These are phyloP conservation scores for Poecile montanus DNA, from an alignment of 2,797 vertebrate genomes.

Conservation along the genomic window DNA sequence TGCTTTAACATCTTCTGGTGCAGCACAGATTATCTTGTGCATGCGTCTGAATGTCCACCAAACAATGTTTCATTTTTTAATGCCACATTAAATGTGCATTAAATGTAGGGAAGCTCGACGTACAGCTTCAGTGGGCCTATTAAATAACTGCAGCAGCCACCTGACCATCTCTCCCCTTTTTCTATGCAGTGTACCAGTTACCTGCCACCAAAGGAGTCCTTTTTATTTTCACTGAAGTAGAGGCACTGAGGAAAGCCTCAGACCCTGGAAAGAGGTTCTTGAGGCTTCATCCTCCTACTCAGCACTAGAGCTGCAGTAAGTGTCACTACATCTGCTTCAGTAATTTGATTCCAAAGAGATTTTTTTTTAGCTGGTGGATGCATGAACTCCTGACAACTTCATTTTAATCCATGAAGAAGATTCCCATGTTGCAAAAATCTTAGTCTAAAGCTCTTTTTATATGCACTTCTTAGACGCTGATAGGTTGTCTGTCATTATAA, in stretches of 20 bases:
- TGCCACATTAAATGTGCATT: background rate
- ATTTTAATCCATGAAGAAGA: background rate
- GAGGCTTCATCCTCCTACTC: background rate
- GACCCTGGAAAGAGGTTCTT: background rate
- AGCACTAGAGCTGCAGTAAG: background rate
- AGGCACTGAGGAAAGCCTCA: background rate
- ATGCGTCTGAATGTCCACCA: background rate
- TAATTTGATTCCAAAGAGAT: background rate
- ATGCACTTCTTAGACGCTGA: background rate
- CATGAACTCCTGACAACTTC: background rate
- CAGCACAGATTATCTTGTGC: background rate
- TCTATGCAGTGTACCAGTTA: background rate
- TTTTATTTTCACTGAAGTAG: background rate
- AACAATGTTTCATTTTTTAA: background rate
- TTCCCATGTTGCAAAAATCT: background rate
- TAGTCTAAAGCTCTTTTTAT: background rate
- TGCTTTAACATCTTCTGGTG: background rate
- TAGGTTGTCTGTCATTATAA: background rate
- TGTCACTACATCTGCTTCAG: background rate
- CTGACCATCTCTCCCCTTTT: background rate
- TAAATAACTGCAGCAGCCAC: background rate
- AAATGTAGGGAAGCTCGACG: background rate
- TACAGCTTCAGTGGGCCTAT: rapidly evolving
- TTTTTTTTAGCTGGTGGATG: background rate
- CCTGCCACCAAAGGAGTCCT: background rate